Evolutionary conservation across 2,797 vertebrate species (phyloP).

Genomic region (Mus minutoides): DNA sequence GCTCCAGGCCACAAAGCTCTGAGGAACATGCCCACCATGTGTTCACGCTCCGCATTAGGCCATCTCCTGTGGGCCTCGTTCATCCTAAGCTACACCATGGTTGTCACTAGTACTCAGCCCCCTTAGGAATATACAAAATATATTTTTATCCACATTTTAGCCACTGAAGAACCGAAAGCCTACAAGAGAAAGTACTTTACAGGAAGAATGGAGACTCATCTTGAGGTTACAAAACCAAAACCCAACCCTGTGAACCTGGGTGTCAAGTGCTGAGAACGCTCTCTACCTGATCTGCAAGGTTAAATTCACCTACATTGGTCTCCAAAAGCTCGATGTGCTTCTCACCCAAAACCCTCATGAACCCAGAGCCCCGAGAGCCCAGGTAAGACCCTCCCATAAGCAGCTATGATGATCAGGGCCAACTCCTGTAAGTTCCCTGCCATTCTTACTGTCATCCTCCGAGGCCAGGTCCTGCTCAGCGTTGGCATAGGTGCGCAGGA

Average conservation of each 20-base stretch:
- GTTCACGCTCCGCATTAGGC: rapidly evolving
- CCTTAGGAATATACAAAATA: neutral
- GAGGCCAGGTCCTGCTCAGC: constrained; percentile 89
- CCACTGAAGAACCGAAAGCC: neutral
- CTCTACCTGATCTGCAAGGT: too few species aligned
- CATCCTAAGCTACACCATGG: neutral
- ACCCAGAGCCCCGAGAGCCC: rapidly evolving
- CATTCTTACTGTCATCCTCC: constrained; percentile 85
- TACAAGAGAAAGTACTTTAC: neutral
- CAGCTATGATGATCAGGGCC: rapidly evolving
- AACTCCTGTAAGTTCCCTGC: neutral
- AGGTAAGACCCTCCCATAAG: neutral
- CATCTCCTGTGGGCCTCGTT: neutral
- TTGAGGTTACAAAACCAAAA: neutral
- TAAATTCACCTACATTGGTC: neutral
- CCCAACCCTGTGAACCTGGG: neutral
- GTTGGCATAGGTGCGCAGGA: constrained; percentile 91
- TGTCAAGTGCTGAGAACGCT: neutral
- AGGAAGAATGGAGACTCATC: neutral
- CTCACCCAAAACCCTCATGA: neutral
- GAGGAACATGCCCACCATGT: neutral
- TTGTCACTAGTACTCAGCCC: neutral
- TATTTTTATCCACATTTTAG: neutral
- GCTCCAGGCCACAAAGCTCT: neutral
- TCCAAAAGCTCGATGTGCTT: neutral